Evolutionary conservation across 2,888 invertebrate species (phyloP).

Genomic region (Gastrophysa polygoni): DNA sequence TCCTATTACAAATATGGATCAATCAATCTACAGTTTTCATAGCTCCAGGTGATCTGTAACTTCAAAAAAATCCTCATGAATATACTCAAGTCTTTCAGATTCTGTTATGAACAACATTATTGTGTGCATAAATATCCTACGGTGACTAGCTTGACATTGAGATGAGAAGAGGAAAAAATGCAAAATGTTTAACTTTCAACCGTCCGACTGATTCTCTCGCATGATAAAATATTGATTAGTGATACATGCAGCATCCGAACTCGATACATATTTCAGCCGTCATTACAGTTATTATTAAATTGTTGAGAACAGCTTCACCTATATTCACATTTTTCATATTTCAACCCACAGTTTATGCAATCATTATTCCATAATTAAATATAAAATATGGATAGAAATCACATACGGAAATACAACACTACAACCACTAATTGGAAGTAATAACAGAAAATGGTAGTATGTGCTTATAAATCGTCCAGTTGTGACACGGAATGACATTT

Average conservation of each 20-base stretch:
- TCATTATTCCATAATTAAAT: constrained; percentile 29
- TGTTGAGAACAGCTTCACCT: constrained; percentile 26
- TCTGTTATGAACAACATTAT: no score
- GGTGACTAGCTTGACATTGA: no score
- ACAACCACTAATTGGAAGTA: constrained; percentile 30
- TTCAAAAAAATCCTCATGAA: no score
- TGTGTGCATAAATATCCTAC: no score
- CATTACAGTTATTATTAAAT: constrained; percentile 21
- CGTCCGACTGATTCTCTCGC: no score
- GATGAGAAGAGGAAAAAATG: no score
- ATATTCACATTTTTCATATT: constrained; percentile 22
- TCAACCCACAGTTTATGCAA: constrained; percentile 19
- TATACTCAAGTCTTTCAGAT: no score
- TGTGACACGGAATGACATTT: constrained; percentile 27
- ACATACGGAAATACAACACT: constrained; percentile 27
- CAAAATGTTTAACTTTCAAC: no score
- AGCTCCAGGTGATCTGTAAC: no score
- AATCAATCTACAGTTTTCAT: no score
- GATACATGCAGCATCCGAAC: constrained; percentile 6
- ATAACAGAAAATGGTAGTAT: constrained; percentile 24
- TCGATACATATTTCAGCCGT: constrained; percentile 14
- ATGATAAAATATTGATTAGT: background rate
- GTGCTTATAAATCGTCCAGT: constrained; percentile 28
- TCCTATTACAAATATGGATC: no score
- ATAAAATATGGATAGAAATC: constrained; percentile 32